Conservation (phyloP, 2,797 vertebrate species). For the Ciconia nigra region DNA sequence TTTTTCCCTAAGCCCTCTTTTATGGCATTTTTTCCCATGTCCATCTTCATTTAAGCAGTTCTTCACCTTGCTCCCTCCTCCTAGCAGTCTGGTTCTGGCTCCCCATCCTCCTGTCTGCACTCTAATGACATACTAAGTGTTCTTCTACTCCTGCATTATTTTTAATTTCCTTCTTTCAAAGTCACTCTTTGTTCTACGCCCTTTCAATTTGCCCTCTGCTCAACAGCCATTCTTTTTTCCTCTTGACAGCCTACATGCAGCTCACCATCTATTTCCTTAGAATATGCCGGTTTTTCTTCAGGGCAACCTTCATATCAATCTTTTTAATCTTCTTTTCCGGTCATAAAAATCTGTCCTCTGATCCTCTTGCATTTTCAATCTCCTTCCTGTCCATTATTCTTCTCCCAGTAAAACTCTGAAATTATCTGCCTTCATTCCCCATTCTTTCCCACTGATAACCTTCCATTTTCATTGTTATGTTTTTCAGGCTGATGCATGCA, state of each 20-base stretch:
- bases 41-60: background rate
- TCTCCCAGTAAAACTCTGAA: background rate
- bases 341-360: background rate
- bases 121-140: background rate
- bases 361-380: background rate
- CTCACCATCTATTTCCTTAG: background rate
- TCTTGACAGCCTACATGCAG: background rate
- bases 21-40: background rate
- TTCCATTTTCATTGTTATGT: background rate
- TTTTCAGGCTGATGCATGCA: background rate
- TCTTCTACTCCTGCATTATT: background rate
- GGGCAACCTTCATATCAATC: background rate
- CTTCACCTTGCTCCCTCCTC: background rate
- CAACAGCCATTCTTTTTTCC: background rate
- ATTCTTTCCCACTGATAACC: background rate
- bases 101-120: background rate
- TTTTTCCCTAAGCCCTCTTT: background rate
- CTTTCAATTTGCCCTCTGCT: background rate
- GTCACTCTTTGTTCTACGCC: background rate
- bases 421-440: background rate
- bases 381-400: background rate
- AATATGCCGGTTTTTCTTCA: background rate
- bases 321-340: background rate
- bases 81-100: background rate
- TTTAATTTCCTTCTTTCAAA: background rate